Evolutionary conservation across 2,113 vertebrate species (phyloP).

Genomic region (Dasypus novemcinctus): DNA sequence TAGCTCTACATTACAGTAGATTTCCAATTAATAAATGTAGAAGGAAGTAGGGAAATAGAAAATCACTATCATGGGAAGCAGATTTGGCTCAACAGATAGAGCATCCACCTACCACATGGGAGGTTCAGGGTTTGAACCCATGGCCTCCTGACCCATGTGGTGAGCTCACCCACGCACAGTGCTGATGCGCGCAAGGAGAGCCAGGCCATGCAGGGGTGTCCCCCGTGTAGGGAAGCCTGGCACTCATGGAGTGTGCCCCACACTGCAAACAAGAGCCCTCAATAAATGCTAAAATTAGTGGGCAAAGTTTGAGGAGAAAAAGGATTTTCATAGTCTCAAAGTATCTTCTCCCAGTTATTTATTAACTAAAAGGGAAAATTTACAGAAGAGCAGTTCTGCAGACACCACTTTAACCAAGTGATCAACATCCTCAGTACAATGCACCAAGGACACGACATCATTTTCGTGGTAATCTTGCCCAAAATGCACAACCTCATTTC

Average conservation of each 20-base stretch:
- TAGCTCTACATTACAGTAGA: not conserved
- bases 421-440: not conserved
- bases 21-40: not conserved
- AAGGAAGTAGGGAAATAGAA: slow-evolving; percentile 1
- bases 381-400: not conserved
- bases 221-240: too few species aligned
- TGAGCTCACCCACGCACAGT: too few species aligned
- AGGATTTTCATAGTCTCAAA: slow-evolving; percentile 24
- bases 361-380: slow-evolving; percentile 44
- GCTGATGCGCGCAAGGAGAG: too few species aligned
- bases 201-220: too few species aligned
- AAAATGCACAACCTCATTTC: not conserved
- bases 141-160: too few species aligned
- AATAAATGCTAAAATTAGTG: slow-evolving; percentile 46
- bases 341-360: not conserved
- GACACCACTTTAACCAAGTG: not conserved
- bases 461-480: not conserved
- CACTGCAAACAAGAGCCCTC: slow-evolving; percentile 16
- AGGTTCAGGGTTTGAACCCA: too few species aligned
- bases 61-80: not conserved
- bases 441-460: not conserved
- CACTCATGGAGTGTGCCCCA: too few species aligned
- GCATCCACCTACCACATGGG: too few species aligned
- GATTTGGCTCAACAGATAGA: too few species aligned
- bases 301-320: not conserved